phyloP scores from a whole-genome alignment of 2,113 vertebrate genomes.

The Callopanchax toddi region DNA sequence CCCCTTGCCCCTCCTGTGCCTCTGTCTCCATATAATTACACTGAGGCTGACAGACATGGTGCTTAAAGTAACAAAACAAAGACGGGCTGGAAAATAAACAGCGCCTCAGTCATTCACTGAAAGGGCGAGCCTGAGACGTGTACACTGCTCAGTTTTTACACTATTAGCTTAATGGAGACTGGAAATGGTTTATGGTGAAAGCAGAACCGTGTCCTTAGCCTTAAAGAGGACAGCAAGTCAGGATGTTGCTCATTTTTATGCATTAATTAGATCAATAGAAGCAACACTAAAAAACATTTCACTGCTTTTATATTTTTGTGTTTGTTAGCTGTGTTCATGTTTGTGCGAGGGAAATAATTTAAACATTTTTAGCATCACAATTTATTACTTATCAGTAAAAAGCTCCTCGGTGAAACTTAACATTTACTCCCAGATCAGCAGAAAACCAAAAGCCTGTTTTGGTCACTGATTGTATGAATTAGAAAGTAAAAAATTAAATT shows the following conservation, averaged over 20 bases:
- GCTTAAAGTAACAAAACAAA: slow-evolving; percentile 85
- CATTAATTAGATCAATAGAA: slow-evolving; percentile 28
- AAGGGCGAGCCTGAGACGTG: slow-evolving; percentile 41
- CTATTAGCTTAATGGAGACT: slow-evolving; percentile 46
- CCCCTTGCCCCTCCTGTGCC: slow-evolving; percentile 62
- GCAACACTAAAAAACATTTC: slow-evolving; percentile 23
- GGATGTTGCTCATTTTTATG: slow-evolving; percentile 11
- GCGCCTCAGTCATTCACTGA: slow-evolving; percentile 56
- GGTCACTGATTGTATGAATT: not conserved
- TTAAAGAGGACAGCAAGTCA: slow-evolving; percentile 27
- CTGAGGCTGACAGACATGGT: slow-evolving; percentile 81
- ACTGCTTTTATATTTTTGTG: not conserved
- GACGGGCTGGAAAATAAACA: slow-evolving; percentile 80
- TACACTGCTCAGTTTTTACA: slow-evolving; percentile 43
- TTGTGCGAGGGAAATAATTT: not conserved
- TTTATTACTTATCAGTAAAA: not conserved
- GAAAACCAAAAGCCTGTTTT: not conserved
- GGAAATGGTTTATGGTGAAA: slow-evolving; percentile 38
- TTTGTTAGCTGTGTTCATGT: not conserved
- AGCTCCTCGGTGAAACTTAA: not conserved
- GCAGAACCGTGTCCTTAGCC: slow-evolving; percentile 8
- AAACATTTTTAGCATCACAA: not conserved
- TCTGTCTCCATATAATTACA: slow-evolving; percentile 84
- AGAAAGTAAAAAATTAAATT: not conserved
- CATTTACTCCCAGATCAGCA: not conserved